phyloP scores from a whole-genome alignment of 2,888 invertebrate species.

The Galeruca laticollis region DNA sequence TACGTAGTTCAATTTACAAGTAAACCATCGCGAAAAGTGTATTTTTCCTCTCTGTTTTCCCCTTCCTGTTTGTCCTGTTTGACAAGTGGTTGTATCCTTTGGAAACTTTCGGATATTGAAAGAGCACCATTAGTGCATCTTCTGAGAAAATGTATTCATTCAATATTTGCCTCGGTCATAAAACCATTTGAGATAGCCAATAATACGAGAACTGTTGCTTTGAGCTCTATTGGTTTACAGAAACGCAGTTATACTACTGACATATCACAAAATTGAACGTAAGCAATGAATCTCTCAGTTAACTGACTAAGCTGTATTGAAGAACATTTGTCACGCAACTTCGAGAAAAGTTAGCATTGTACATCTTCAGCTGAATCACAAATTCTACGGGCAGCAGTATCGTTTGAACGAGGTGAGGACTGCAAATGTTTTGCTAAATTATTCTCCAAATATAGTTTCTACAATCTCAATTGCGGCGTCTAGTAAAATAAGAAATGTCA shows the following conservation, averaged over 20 bases:
- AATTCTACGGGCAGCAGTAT: background rate
- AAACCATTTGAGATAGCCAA: constrained; percentile 11
- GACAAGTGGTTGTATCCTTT: too few relatives aligned
- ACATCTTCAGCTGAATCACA: background rate
- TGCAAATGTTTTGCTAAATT: constrained; percentile 25
- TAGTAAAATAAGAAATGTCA: too few relatives aligned
- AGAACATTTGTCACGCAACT: constrained; percentile 10
- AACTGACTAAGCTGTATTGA: constrained; percentile 1
- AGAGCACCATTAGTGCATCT: too few relatives aligned
- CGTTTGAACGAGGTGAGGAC: too few relatives aligned
- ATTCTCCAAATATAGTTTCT: constrained; percentile 23
- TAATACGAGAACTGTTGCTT: background rate
- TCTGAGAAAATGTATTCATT: too few relatives aligned
- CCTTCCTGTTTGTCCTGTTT: too few relatives aligned
- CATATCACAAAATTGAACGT: constrained; percentile 15
- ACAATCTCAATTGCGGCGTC: too few relatives aligned
- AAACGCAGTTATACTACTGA: constrained; percentile 8
- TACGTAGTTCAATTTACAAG: too few relatives aligned
- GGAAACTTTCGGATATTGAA: too few relatives aligned
- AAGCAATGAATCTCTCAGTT: constrained; percentile 11
- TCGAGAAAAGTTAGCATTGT: background rate
- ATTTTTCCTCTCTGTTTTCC: too few relatives aligned
- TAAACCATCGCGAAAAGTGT: too few relatives aligned
- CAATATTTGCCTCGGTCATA: too few relatives aligned
- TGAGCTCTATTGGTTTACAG: constrained; percentile 15